Evolutionary conservation across 2,888 invertebrate species (phyloP), one percentile per base, ranked within the genome.

Genomic region (Pyrochroa serraticornis): DNA sequence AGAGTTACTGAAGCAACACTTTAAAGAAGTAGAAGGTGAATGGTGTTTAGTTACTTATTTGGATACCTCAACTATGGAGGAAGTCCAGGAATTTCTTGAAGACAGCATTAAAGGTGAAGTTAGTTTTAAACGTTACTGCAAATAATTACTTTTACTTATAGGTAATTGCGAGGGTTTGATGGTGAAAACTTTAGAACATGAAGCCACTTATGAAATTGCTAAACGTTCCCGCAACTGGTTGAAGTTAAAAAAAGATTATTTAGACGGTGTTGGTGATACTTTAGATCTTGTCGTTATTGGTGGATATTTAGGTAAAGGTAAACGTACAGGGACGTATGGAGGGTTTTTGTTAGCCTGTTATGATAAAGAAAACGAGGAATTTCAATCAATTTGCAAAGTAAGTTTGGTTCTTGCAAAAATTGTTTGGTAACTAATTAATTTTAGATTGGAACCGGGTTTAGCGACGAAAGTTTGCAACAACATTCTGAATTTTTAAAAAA

Each of bases 91-190:
- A 68, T 97, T 97, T 80, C 82, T 99, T 50, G 97, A 98, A 51
- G 95, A 95, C 74, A 91, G 97, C 3, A 88, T 99, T 50, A 93
- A 93, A 84, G 91, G 22, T 22, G 3, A 2, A 5, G 5, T 22
- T 22, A n/a, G 22, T 22, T 22, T 22, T 22, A 22, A 22, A 22
- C 22, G 3, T 22, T 5, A 22, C 5, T 22, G 22, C 5, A 22
- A 22, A 22, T 22, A 3, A 22, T 22, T 22, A 22, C 5, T 22
- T 22, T 22, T 22, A 22, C 22, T 22, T 22, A 22, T 22, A 22
- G 22, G 91, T 49, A 95, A 96, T 75, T 99, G 99, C 80, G 99
- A 99, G 82, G 99, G 99, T 1, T 83, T 99, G 53, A 99, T 99
- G 98, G 94, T 99, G 6, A 99, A 99, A 83, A 94, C 97, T 0